Evolutionary conservation across 2,113 vertebrate species (phyloP).

Genomic region (Puma concolor): DNA sequence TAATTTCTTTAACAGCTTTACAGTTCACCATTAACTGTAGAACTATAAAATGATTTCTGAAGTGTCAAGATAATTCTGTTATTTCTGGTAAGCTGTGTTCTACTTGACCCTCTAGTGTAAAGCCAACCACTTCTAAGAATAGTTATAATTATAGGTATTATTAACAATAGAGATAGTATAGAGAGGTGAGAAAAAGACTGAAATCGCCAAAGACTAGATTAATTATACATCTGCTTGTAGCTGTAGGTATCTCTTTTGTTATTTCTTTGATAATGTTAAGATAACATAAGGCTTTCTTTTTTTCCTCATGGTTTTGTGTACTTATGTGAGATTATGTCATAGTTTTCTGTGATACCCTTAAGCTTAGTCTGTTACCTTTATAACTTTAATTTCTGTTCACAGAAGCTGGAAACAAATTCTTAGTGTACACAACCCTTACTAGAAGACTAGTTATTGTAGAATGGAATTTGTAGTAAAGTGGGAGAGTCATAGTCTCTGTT

Average conservation of each 20-base stretch:
- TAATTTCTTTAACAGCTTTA: conserved; percentile 70
- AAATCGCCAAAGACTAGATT: not conserved
- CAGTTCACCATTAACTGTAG: conserved; percentile 62
- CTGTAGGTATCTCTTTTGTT: conserved; percentile 6
- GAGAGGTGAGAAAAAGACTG: conserved; percentile 14
- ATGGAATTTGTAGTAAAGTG: conserved; percentile 37
- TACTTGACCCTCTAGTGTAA: conserved; percentile 59
- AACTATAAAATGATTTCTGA: conserved; percentile 73
- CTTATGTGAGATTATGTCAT: conserved; percentile 27
- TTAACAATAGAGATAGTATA: conserved; percentile 24
- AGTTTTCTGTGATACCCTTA: conserved; percentile 26
- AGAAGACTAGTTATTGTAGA: not conserved
- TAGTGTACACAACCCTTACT: not conserved
- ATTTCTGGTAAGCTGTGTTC: conserved; percentile 73
- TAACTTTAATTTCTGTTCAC: conserved; percentile 45
- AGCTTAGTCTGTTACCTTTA: conserved; percentile 27
- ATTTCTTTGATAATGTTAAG: conserved; percentile 41
- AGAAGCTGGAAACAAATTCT: conserved; percentile 51
- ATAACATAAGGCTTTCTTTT: not conserved
- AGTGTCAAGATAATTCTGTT: conserved; percentile 71
- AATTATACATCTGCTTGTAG: conserved; percentile 52
- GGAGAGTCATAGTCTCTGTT: conserved; percentile 21
- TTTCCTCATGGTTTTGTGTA: not conserved
- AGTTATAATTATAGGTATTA: conserved; percentile 51
- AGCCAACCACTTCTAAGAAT: conserved; percentile 57